A percentile compares a stretch with the other conserved stretches of the same genome.
Evolutionary conservation across 1,140 invertebrate species (phyloP).

Genomic region (Manduca sexta): DNA sequence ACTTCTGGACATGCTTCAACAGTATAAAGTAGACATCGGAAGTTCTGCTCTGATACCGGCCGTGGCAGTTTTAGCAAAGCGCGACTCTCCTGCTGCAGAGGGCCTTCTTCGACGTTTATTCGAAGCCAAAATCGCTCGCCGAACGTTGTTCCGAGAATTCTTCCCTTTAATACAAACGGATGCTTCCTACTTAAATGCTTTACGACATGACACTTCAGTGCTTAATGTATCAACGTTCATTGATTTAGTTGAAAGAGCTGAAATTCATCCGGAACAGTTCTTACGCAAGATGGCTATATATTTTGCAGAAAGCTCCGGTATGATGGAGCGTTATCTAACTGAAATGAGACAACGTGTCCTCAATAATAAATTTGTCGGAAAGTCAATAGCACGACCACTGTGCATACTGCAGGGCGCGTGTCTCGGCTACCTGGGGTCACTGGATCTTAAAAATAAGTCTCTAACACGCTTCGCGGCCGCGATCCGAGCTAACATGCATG

Average conservation of each 20-base stretch:
- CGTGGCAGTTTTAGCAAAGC: constrained; percentile 12
- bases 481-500: constrained; percentile 32
- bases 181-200: constrained; percentile 37
- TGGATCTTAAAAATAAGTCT: constrained; percentile 1
- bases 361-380: background rate
- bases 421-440: background rate
- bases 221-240: background rate
- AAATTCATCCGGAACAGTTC: background rate
- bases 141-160: constrained; percentile 25
- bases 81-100: constrained; percentile 6
- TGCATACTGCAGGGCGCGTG: background rate
- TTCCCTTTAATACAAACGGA: constrained; percentile 26
- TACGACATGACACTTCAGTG: constrained; percentile 3
- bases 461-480: constrained; percentile 15
- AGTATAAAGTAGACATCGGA: constrained; percentile 1
- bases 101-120: constrained; percentile 18
- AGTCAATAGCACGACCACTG: background rate
- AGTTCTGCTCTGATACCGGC: constrained; percentile 8
- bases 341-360: background rate
- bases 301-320: background rate
- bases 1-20: background rate
- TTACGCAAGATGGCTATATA: constrained; percentile 1
- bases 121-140: constrained; percentile 23
- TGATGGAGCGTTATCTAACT: background rate
- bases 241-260: background rate